Evolutionary conservation across 1,140 invertebrate species (phyloP).

Genomic region (Venustaconcha ellipsiformis): DNA sequence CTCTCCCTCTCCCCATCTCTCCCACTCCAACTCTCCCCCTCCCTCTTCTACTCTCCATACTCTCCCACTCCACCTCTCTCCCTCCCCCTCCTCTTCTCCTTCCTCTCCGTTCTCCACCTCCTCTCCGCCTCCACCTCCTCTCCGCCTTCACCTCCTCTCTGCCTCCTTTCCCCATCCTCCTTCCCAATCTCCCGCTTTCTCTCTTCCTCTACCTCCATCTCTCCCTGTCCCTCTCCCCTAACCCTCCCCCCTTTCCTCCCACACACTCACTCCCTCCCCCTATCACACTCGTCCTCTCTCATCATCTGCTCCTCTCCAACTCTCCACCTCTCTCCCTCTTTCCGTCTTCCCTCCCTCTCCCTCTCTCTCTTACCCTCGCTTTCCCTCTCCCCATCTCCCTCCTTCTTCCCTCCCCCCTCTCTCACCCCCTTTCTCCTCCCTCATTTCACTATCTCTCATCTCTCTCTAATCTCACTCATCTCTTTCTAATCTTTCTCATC

Average conservation of each 20-base stretch:
- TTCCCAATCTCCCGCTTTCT: not conserved
- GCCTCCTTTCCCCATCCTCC: not conserved
- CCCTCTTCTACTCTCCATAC: no score
- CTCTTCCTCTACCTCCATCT: not conserved
- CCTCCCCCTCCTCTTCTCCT: no score
- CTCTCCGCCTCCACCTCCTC: not conserved
- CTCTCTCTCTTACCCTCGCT: conserved; percentile 10
- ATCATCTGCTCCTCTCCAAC: not conserved
- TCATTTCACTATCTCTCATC: not conserved
- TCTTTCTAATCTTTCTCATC: not conserved
- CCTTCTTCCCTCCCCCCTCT: not conserved
- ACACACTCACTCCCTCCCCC: not conserved
- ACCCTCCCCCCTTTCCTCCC: no score
- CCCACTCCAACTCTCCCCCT: no score
- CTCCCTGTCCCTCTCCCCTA: not conserved
- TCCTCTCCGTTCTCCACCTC: not conserved
- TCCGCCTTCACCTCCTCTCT: not conserved
- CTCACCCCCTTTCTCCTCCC: no score
- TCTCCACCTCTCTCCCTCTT: not conserved
- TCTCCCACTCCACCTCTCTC: no score
- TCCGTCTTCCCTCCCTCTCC: not conserved
- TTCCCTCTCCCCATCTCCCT: not conserved
- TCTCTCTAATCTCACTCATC: not conserved
- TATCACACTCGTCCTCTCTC: not conserved
- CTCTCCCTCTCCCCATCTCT: not conserved